Base-by-base conservation (phyloP, 2,888 invertebrate genomes). In the Tinea trinotella region DNA sequence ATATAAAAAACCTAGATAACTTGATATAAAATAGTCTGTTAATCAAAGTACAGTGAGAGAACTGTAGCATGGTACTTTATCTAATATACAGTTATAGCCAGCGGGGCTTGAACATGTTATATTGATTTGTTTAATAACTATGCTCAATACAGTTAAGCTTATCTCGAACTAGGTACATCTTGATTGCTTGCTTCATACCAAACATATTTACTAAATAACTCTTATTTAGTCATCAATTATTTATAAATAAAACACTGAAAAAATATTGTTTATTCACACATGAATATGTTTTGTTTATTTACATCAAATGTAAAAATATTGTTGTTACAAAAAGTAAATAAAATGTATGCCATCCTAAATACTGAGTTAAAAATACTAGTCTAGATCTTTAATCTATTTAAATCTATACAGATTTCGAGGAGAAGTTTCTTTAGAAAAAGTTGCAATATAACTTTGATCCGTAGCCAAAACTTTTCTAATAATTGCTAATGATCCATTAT, bases 31-130 rank as follows among this genome's bases (percentile, higher is more conserved):
- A 13, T 4, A 24, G 24, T 9, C 24, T 15, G 15, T 40, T 3
- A 4, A 18, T 48, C 19, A 48, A 19, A 2, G 9, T 10, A 20
- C 18, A 48, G 48, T 48, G 22, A 3, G 6, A n/a, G n/a, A 22
- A 24, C 50, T 50, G 50, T 50, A 50, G 5, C 10, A 19, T 19
- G 50, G 24, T 46, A 19, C 24, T 50, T 48, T 50, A 50, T 46
- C 46, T 46, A 24, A 24, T 10, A 7, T 50, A 50, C 50, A 50
- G 50, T 50, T 50, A 50, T 22, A 50, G 15, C 12, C 50, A 50
- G 50, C 24, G 18, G 18, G 48, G 50, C 50, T 50, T 50, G 50
- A 50, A 50, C 50, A 50, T 50, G 50, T 50, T 50, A 50, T 50
- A 50, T 50, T 50, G 50, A 50, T 50, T 50, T 50, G 50, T 50